Percentiles rank a stretch among this genome's conserved stretches.
Evolutionary conservation across 2,113 vertebrate genomes (phyloP).

Genomic region (Podarcis raffonei): DNA sequence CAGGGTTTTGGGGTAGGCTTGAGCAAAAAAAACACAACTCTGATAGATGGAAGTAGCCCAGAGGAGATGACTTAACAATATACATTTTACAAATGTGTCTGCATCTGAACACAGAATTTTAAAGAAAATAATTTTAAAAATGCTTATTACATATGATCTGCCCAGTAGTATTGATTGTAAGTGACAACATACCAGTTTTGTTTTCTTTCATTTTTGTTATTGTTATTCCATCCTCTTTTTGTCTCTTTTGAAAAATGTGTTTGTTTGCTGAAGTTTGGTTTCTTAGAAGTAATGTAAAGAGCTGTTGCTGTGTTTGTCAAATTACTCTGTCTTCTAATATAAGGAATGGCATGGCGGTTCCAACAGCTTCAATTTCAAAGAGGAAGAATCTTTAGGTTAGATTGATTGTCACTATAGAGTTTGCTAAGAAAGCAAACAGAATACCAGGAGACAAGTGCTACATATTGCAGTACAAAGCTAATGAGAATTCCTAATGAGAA

Average conservation of each 20-base stretch:
- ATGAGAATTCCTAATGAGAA: neutral
- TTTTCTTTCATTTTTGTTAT: constrained; percentile 8
- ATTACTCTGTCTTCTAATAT: constrained; percentile 30
- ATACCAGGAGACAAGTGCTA: neutral
- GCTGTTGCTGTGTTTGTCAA: neutral
- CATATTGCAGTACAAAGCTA: neutral
- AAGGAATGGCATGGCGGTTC: constrained; percentile 6
- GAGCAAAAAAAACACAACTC: neutral
- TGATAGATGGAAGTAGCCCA: neutral
- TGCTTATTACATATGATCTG: constrained; percentile 5
- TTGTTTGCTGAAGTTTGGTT: neutral
- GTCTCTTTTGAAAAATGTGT: constrained; percentile 26
- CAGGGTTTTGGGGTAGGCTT: neutral
- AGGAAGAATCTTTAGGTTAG: neutral
- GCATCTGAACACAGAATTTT: neutral
- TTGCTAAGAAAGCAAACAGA: constrained; percentile 26
- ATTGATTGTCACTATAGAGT: neutral
- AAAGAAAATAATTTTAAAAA: constrained; percentile 8
- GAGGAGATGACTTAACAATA: neutral
- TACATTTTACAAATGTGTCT: neutral
- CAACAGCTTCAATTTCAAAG: constrained; percentile 6
- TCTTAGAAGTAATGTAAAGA: constrained; percentile 9
- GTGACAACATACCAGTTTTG: neutral
- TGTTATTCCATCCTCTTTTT: constrained; percentile 26
- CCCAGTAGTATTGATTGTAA: constrained; percentile 15